Conservation (phyloP, 1,140 invertebrate species). For the Drosophila pandora region DNA sequence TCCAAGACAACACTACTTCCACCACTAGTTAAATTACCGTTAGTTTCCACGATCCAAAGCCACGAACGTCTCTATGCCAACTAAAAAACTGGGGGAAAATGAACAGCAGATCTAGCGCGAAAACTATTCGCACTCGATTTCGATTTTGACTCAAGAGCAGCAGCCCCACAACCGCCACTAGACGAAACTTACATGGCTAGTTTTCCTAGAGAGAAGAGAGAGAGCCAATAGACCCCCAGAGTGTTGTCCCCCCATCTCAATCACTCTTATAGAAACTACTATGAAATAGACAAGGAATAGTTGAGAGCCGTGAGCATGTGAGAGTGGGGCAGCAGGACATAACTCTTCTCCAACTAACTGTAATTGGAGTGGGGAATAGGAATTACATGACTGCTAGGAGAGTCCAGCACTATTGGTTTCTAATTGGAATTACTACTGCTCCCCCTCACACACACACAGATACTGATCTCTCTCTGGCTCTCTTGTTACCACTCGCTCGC, state of each 20-base stretch:
- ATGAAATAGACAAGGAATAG: conserved; percentile 34
- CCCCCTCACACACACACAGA: too few species aligned
- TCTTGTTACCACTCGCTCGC: too few species aligned
- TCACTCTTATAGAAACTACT: conserved; percentile 56
- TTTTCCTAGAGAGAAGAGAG: conserved; percentile 45
- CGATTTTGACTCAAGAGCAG: conserved; percentile 52
- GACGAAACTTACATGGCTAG: conserved; percentile 61
- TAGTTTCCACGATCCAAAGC: conserved; percentile 37
- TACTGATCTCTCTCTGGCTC: too few species aligned
- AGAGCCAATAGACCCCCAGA: conserved; percentile 22
- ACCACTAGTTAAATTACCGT: background rate
- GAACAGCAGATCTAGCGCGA: conserved; percentile 41
- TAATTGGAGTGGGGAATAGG: too few species aligned
- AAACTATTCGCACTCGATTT: conserved; percentile 51
- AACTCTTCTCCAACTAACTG: too few species aligned
- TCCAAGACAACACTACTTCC: background rate
- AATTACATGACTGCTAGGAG: too few species aligned
- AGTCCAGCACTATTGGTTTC: too few species aligned
- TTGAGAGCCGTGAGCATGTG: background rate
- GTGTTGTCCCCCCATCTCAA: too few species aligned
- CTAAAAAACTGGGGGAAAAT: conserved; percentile 61
- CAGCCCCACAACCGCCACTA: too few species aligned
- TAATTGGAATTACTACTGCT: too few species aligned
- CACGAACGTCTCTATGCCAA: conserved; percentile 45
- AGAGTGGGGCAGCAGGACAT: too few species aligned